Percentiles rank a stretch among this genome's conserved stretches.
These are phyloP conservation scores for Labrus mixtus DNA, from an alignment of 2,113 vertebrate species.

Conservation along the genomic window DNA sequence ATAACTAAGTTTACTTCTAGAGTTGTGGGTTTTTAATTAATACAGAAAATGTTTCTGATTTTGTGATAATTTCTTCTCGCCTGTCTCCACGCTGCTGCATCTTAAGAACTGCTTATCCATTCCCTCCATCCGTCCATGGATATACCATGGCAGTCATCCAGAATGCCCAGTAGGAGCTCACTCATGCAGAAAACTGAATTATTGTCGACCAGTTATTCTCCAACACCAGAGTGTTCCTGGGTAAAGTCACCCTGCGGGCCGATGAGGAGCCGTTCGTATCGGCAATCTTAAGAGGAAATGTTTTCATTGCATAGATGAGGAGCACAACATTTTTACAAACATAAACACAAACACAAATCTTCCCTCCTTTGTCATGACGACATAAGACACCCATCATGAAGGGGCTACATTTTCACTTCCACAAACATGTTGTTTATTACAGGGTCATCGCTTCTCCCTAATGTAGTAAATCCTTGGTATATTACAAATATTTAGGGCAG, in stretches of 20 bases:
- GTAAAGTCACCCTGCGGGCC: slow-evolving; percentile 41
- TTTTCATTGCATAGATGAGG: slow-evolving; percentile 26
- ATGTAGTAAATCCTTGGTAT: no score
- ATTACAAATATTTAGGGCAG: no score
- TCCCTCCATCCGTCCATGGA: slow-evolving; percentile 41
- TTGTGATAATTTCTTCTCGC: not conserved
- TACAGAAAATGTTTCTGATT: not conserved
- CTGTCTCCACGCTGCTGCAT: slow-evolving; percentile 8
- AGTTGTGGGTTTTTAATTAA: no score
- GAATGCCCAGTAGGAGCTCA: slow-evolving; percentile 42
- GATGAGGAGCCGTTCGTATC: slow-evolving; percentile 1
- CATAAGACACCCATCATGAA: not conserved
- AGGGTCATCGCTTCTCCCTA: no score
- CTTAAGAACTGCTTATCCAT: slow-evolving; percentile 42
- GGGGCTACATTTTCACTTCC: not conserved
- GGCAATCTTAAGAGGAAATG: not conserved
- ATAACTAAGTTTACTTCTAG: no score
- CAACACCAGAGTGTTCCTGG: slow-evolving; percentile 39
- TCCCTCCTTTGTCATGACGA: no score
- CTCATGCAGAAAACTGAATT: slow-evolving; percentile 51
- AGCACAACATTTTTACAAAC: not conserved
- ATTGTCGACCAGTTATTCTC: slow-evolving; percentile 57
- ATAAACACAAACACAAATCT: not conserved
- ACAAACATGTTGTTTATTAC: not conserved
- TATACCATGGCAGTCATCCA: slow-evolving; percentile 45